Conservation (phyloP, 2,797 vertebrate species). For the Acrossocheilus fasciatus region DNA sequence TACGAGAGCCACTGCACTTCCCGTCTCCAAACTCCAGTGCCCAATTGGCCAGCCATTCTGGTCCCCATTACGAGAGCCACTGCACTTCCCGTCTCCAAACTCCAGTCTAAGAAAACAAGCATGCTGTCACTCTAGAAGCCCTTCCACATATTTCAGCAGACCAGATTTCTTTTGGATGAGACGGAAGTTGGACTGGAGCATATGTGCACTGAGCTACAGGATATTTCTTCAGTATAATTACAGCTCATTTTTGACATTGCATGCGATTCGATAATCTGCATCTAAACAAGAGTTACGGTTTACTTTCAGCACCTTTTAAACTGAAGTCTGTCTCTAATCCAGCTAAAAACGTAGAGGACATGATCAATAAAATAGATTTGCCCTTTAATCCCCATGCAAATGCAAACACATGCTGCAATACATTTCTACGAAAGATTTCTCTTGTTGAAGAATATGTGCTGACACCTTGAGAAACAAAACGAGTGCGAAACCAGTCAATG, state of each 20-base stretch:
- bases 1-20: conserved; percentile 50
- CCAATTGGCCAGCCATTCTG: conserved; percentile 65
- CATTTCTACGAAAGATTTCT: not conserved
- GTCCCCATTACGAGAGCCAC: conserved; percentile 46
- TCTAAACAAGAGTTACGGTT: conserved; percentile 6
- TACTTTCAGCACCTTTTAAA: not conserved
- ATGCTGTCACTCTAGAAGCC: conserved; percentile 37
- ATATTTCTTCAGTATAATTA: conserved; percentile 14
- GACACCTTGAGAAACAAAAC: not conserved
- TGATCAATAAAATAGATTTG: conserved; percentile 7
- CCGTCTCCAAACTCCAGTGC: conserved; percentile 55
- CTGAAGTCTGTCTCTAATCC: not conserved
- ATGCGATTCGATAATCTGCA: not conserved
- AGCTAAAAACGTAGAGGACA: not conserved
- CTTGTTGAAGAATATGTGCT: not conserved
- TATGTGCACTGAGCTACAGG: not conserved
- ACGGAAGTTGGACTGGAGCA: not conserved
- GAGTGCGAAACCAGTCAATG: not conserved
- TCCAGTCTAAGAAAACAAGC: conserved; percentile 50
- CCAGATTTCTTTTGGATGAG: conserved; percentile 1
- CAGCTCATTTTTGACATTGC: not conserved
- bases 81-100: conserved; percentile 53
- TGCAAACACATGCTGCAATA: not conserved
- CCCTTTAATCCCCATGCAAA: not conserved
- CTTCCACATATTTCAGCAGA: conserved; percentile 33